Base-by-base conservation (phyloP, 2,113 vertebrate species). In the Coptodon bakossiorum region DNA sequence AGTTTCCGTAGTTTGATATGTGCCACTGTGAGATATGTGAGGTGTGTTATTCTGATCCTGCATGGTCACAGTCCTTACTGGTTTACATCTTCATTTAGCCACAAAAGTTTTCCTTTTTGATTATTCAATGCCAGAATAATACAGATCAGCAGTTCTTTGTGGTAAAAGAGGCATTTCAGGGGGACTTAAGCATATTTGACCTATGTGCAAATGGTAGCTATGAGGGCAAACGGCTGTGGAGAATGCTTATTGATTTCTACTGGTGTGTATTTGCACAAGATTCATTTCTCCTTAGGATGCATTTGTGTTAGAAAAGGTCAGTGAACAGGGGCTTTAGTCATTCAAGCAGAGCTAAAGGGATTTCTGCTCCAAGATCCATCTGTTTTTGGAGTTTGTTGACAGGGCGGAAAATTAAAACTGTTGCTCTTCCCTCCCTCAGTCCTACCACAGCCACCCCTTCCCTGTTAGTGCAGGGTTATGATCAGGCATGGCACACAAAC, bases 381-480 rank as follows among this genome's bases (percentile, higher is more conserved):
- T 94, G 94, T 93, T 94, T 93, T 92, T 89, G 78, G 90, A 93
- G 87, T 94, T 95, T 95, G 92, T 94, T 94, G 94, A 93, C 91
- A 85, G 85, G 84, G 84, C 83, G 91, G 92, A 94, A 93, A 94
- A 95, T 94, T 94, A 89, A 86, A 94, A 94, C 84, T 92, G 86
- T 94, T 95, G 92, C 88, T 89, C 81, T 52, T 80, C 85, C 89
- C 89, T 81, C 84, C 80, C 85, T 68, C 54, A 16, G 29, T 52
- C n/a, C 2, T 86, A 38, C 36, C 29, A 8, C 34, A 16, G 16
- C 29, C 80, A 24, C 43, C 79, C 29, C 53, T 81, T 7, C 45
- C 43, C 80, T 19, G 52, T 22, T 38, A 66, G 63, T 78, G 38
- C 6, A 31, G 40, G 36, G 86, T 82, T 81, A 89, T 86, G 88